phyloP scores from a whole-genome alignment of 2,113 vertebrate species.

The Cyanoderma ruficeps region DNA sequence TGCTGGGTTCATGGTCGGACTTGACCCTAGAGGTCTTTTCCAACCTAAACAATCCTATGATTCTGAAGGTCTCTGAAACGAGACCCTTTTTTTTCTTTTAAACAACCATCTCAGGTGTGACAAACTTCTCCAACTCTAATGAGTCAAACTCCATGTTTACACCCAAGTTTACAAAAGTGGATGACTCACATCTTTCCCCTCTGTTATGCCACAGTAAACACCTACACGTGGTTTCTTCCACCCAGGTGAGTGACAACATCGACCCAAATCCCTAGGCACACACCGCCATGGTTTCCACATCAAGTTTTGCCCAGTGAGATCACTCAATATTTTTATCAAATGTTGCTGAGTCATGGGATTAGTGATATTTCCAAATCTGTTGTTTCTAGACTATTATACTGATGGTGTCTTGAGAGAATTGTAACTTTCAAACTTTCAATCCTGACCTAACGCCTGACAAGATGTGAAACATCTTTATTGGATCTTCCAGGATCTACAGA shows the following conservation, averaged over 20 bases:
- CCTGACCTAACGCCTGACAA: not conserved
- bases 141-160: not conserved
- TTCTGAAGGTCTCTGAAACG: not conserved
- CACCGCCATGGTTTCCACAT: not conserved
- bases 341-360: not conserved
- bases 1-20: not conserved
- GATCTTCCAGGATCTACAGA: not conserved
- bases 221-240: not conserved
- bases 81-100: not conserved
- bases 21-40: not conserved
- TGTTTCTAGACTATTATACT: not conserved
- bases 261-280: not conserved
- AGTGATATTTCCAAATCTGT: not conserved
- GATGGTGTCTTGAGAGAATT: not conserved
- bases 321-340: not conserved
- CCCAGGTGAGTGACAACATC: not conserved
- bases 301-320: not conserved
- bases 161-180: not conserved
- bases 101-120: not conserved
- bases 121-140: not conserved
- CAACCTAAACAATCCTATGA: not conserved
- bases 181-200: not conserved
- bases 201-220: not conserved
- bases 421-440: not conserved
- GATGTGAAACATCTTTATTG: not conserved